Conservation (phyloP, 2,797 vertebrate genomes). For the Macropus fuliginosus region DNA sequence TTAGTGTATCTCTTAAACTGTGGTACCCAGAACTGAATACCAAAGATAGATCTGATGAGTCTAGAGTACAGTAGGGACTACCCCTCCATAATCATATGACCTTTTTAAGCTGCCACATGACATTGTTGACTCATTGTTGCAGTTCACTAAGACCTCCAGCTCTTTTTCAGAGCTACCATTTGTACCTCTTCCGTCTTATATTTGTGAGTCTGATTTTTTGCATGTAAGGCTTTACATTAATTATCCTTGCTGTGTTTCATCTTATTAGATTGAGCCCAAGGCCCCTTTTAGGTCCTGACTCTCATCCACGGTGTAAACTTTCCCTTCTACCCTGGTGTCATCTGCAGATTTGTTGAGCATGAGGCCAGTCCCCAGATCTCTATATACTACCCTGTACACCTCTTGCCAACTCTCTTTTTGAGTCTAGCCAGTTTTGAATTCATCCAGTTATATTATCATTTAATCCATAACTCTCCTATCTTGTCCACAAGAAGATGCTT, state of each 20-base stretch:
- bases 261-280: not conserved
- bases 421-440: not conserved
- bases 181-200: not conserved
- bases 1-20: too few species aligned
- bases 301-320: not conserved
- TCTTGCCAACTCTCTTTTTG: not conserved
- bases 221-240: not conserved
- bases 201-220: not conserved
- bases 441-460: not conserved
- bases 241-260: not conserved
- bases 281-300: not conserved
- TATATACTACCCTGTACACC: not conserved
- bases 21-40: too few species aligned
- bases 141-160: not conserved
- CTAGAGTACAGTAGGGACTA: too few species aligned
- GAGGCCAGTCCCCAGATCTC: not conserved
- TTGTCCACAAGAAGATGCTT: not conserved
- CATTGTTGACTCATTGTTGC: not conserved
- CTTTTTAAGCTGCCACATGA: not conserved
- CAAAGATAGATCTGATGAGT: too few species aligned
- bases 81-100: not conserved
- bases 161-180: not conserved
- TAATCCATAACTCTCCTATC: not conserved
- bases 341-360: not conserved
- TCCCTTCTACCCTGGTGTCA: not conserved